A percentile compares a stretch with the other conserved stretches of the same genome.
These are phyloP conservation scores for Microcebus jonahi DNA, from an alignment of 2,113 vertebrate genomes.

Conservation along the genomic window DNA sequence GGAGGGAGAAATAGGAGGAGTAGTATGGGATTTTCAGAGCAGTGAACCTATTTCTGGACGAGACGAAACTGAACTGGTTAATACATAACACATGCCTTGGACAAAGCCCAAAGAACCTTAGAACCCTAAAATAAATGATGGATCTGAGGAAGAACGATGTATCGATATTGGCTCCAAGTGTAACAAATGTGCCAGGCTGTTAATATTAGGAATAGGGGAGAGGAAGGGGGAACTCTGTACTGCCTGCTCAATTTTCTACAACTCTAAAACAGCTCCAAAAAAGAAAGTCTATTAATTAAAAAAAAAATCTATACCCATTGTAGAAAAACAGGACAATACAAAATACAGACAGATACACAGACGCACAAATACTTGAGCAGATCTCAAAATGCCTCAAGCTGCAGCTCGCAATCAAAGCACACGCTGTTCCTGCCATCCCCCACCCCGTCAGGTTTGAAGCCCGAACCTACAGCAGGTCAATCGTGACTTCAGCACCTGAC, in stretches of 20 bases:
- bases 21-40: background rate
- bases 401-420: background rate
- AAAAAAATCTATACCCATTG: background rate
- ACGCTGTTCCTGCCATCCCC: background rate
- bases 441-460: background rate
- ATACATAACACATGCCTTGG: background rate
- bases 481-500: fast-evolving
- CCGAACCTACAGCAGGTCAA: background rate
- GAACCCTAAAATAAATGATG: background rate
- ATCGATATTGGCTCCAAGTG: background rate
- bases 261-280: background rate
- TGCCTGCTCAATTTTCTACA: background rate
- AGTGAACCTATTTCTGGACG: background rate
- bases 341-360: background rate
- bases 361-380: background rate
- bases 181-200: background rate
- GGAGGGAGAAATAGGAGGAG: background rate
- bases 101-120: background rate
- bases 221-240: no score
- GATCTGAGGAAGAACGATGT: background rate
- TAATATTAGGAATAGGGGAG: background rate
- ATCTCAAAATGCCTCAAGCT: background rate
- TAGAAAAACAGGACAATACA: background rate
- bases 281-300: background rate
- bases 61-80: background rate